Evolutionary conservation across 2,797 vertebrate species (phyloP), one percentile per base, ranked within the genome.

Genomic region (Trachurus trachurus): DNA sequence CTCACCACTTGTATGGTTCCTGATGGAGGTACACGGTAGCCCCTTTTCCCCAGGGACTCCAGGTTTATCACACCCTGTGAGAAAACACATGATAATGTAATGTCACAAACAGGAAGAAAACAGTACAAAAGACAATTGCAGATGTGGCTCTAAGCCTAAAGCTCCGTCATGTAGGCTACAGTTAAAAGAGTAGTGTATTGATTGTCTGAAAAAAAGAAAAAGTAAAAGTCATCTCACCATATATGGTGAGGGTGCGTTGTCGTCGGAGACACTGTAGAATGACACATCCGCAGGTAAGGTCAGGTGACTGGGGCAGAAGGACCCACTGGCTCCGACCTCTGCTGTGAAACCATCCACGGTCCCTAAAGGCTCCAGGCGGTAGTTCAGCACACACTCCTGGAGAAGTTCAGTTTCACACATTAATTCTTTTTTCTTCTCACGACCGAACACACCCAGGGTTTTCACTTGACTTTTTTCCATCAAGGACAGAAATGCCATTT

Each of bases 1-100:
- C 97, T 75, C 94, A 99, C 98, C 98, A 99, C 98, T 99, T 99
- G 98, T 96, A 99, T 99, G 93, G 98, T 99, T 98, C 98, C 98
- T 97, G 98, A 98, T 95, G 98, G 96, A 95, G 98, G 98, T 95
- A 99, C 98, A 83, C 98, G 97, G 89, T 99, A 99, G 94, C 98
- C 98, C 95, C 98, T 96, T 96, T 98, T 99, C 70, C 98, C 98
- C 93, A 99, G 96, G 93, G 98, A 96, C 95, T 99, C 98, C 95
- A 99, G 95, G 96, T 97, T 97, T 94, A 99, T 99, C 80, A 99
- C 97, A 95, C 98, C 98, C 98, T 99, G 80, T 88, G 66, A 86
- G 50, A 64, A 87, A 62, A 85, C 16, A 82, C 77, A 58, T 4
- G 12, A 73, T 50, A 84, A 84, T 29, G 21, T 12, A 15, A 39